A percentile compares a stretch with the other conserved stretches of the same genome.
Conservation (phyloP, 2,797 vertebrate species). For the Tamandua tetradactyla region DNA sequence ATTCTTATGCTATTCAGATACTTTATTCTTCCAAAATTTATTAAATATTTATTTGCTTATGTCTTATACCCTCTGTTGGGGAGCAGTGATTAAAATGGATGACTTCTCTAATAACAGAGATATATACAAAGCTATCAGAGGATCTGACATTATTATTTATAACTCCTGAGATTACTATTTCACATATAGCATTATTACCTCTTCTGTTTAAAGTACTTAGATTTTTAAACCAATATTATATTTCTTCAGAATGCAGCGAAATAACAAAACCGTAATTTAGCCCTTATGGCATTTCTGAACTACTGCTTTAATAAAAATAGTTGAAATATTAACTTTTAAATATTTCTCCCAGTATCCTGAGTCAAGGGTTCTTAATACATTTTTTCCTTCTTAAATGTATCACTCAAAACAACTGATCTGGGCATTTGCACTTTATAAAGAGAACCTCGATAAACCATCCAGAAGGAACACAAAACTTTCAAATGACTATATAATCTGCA, state of each 20-base stretch:
- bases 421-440: neutral
- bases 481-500: neutral
- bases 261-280: neutral
- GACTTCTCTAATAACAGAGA: neutral
- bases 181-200: neutral
- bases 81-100: neutral
- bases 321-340: neutral
- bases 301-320: neutral
- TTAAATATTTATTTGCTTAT: neutral
- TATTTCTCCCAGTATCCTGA: neutral
- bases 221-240: neutral
- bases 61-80: neutral
- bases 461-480: neutral
- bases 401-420: neutral
- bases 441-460: neutral
- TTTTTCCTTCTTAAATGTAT: neutral
- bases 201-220: neutral
- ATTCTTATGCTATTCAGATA: neutral
- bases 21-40: neutral
- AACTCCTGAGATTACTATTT: neutral
- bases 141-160: neutral
- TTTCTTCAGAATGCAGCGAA: neutral
- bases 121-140: neutral
- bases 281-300: neutral
- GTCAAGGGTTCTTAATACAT: neutral